phyloP scores from a whole-genome alignment of 2,888 invertebrate species.

The Coelinius sp. region DNA sequence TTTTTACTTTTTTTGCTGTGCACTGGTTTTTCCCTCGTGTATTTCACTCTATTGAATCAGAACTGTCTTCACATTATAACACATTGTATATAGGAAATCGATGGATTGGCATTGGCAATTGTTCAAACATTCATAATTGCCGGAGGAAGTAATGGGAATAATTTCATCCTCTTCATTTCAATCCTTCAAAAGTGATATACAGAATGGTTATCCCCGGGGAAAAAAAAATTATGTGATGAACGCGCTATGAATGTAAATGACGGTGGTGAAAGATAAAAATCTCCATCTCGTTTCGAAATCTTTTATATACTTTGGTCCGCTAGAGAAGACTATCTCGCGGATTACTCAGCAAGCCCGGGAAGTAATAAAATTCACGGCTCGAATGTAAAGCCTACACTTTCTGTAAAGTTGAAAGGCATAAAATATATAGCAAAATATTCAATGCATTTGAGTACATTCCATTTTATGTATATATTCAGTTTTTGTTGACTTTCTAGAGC shows the following conservation, averaged over 20 bases:
- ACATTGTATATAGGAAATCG: no score
- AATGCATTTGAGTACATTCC: background rate
- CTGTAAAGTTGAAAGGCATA: background rate
- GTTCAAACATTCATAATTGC: background rate
- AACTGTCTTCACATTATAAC: no score
- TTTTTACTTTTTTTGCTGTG: no score
- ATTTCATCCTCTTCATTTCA: background rate
- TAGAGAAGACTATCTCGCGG: slow-evolving; percentile 9
- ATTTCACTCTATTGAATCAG: no score
- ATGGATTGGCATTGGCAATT: background rate
- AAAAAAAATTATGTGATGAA: background rate
- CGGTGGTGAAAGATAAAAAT: background rate
- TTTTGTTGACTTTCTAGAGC: background rate
- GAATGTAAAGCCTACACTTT: slow-evolving; percentile 47
- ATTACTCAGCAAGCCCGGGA: slow-evolving; percentile 47
- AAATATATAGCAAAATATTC: background rate
- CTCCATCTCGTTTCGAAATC: slow-evolving; percentile 15
- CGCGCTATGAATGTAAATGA: background rate
- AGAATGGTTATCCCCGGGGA: background rate
- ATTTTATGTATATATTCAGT: background rate
- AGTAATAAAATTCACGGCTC: slow-evolving; percentile 53
- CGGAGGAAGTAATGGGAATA: background rate
- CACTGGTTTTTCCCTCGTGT: no score
- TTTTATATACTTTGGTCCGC: slow-evolving; percentile 6
- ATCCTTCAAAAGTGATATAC: background rate